A percentile compares a stretch with the other conserved stretches of the same genome.
phyloP scores from a whole-genome alignment of 2,113 vertebrate genomes.

The Collichthys lucidus region DNA sequence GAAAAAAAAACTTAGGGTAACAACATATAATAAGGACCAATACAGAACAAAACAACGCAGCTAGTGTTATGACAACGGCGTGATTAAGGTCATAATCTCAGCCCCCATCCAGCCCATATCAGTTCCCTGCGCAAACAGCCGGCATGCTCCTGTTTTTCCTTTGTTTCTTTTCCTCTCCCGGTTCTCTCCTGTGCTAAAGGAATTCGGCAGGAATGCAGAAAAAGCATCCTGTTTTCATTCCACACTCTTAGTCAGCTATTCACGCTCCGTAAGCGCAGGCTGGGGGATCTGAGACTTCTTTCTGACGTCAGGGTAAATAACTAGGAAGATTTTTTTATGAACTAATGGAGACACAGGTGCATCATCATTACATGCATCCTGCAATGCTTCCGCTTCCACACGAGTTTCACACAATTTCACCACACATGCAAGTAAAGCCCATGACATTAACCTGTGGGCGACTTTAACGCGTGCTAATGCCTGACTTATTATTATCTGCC shows the following conservation, averaged over 20 bases:
- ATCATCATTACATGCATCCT: not conserved
- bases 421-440: not conserved
- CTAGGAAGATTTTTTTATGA: not conserved
- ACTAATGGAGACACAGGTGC: constrained; percentile 44
- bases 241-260: constrained; percentile 74
- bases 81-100: constrained; percentile 83
- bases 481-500: constrained; percentile 10
- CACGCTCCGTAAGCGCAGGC: constrained; percentile 11
- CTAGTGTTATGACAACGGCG: constrained; percentile 76
- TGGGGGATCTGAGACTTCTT: constrained; percentile 23
- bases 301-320: constrained; percentile 59
- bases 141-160: constrained; percentile 74
- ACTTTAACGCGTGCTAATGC: not conserved
- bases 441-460: not conserved
- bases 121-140: constrained; percentile 58
- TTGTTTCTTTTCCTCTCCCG: constrained; percentile 70
- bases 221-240: constrained; percentile 90
- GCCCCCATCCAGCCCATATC: constrained; percentile 79
- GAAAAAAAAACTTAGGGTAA: not conserved
- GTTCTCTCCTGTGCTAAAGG: constrained; percentile 75
- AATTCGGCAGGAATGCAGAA: constrained; percentile 84
- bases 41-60: constrained; percentile 64
- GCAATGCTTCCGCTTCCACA: not conserved
- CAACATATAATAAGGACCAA: constrained; percentile 44
- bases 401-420: not conserved